These are phyloP conservation scores for Celastrina argiolus DNA, from an alignment of 2,888 invertebrate genomes.

Conservation along the genomic window DNA sequence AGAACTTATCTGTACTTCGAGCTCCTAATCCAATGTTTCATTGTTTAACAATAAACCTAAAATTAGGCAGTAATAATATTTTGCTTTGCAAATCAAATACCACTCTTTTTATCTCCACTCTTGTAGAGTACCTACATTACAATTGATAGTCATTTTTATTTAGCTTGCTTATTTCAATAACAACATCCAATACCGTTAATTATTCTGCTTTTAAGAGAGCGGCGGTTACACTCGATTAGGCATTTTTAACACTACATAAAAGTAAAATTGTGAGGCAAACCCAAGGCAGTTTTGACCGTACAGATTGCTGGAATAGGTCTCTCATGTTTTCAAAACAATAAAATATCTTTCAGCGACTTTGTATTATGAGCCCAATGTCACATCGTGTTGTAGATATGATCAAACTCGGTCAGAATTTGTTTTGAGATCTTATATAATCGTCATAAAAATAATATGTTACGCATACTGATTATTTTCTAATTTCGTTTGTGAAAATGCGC, in stretches of 20 bases:
- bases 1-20: background rate
- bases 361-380: background rate
- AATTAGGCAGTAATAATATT: background rate
- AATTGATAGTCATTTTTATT: background rate
- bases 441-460: background rate
- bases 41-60: background rate
- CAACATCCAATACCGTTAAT: constrained; percentile 5
- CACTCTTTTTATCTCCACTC: background rate
- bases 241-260: constrained; percentile 2
- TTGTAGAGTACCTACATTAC: background rate
- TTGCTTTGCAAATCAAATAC: constrained; percentile 1
- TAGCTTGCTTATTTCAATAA: background rate
- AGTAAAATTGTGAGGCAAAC: constrained; percentile 5
- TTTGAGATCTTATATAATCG: background rate
- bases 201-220: constrained; percentile 14
- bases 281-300: background rate
- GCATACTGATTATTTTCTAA: background rate
- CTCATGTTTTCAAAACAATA: background rate
- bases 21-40: background rate
- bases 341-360: background rate
- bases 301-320: background rate
- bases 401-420: constrained; percentile 11
- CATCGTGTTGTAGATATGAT: background rate
- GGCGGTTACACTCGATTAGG: constrained; percentile 21
- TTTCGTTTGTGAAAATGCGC: background rate